Percentiles rank a stretch among this genome's conserved stretches.
Evolutionary conservation across 1,140 invertebrate genomes (phyloP).

Genomic region (Panagrolaimus sp.): DNA sequence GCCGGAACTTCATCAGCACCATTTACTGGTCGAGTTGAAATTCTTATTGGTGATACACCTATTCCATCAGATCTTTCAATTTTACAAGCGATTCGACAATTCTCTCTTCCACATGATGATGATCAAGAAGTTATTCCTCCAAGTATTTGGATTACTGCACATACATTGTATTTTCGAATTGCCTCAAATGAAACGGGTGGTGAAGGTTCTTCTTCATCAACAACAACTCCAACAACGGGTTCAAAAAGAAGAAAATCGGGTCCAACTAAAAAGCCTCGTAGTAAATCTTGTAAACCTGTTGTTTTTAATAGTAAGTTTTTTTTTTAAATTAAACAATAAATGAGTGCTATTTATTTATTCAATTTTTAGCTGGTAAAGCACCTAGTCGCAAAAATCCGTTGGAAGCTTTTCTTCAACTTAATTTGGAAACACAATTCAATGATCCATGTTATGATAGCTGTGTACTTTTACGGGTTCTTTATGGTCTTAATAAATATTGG

Average conservation of each 20-base stretch:
- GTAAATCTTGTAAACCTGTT: not conserved
- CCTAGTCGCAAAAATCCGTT: constrained; percentile 26
- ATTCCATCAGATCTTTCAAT: constrained; percentile 96
- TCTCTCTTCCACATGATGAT: constrained; percentile 63
- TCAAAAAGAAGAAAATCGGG: not conserved
- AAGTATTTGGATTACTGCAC: constrained; percentile 92
- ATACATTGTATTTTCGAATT: constrained; percentile 70
- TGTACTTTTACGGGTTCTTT: constrained; percentile 78
- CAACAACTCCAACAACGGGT: not conserved
- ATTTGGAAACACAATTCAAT: constrained; percentile 63
- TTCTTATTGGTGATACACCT: constrained; percentile 85
- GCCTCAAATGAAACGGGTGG: constrained; percentile 17
- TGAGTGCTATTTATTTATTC: not conserved
- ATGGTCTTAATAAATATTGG: constrained; percentile 87
- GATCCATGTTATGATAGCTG: constrained; percentile 87
- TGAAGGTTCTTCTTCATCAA: too few species aligned
- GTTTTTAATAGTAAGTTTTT: not conserved
- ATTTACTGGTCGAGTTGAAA: constrained; percentile 69
- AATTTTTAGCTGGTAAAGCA: constrained; percentile 39
- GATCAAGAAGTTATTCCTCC: constrained; percentile 68
- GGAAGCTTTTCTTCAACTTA: constrained; percentile 27
- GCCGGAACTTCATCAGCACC: too few species aligned
- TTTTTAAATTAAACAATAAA: not conserved
- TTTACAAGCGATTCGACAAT: constrained; percentile 77
- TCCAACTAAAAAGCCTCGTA: not conserved